phyloP scores from a whole-genome alignment of 1,140 invertebrate genomes.

The Brachionus rotundiformis region DNA sequence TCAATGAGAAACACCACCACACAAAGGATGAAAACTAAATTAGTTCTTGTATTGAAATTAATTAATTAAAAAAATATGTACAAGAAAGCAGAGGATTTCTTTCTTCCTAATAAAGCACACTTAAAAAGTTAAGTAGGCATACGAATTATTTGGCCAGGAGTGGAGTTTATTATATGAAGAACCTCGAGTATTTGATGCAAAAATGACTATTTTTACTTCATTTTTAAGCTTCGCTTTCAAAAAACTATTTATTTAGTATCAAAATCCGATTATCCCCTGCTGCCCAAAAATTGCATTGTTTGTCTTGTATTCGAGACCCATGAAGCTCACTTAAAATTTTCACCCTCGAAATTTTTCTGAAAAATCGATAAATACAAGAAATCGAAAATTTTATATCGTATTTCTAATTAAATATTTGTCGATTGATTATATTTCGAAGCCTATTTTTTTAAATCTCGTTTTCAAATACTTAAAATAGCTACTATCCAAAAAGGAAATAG shows the following conservation, averaged over 20 bases:
- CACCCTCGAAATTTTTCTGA: neutral
- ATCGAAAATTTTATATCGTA: slow-evolving; percentile 2
- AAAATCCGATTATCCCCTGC: neutral
- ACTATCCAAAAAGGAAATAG: neutral
- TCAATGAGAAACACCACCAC: slow-evolving; percentile 6
- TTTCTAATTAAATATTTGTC: slow-evolving; percentile 21
- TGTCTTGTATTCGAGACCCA: neutral
- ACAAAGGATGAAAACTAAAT: neutral
- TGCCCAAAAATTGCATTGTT: neutral
- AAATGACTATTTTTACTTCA: slow-evolving; percentile 1
- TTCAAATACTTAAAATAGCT: neutral
- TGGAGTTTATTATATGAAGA: neutral
- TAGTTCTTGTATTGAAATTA: slow-evolving; percentile 16
- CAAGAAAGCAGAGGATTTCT: slow-evolving; percentile 1
- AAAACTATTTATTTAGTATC: neutral
- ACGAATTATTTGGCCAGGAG: neutral
- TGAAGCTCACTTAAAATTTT: slow-evolving; percentile 1
- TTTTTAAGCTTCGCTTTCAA: neutral
- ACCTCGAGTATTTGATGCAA: neutral
- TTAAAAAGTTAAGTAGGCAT: slow-evolving; percentile 2
- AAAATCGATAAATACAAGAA: neutral
- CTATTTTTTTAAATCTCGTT: neutral
- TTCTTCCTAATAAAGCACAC: neutral
- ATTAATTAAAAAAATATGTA: slow-evolving; percentile 23
- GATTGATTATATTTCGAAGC: neutral